Evolutionary conservation across 1,140 invertebrate species (phyloP), one percentile per base, ranked within the genome.

Genomic region (Diprion similis): DNA sequence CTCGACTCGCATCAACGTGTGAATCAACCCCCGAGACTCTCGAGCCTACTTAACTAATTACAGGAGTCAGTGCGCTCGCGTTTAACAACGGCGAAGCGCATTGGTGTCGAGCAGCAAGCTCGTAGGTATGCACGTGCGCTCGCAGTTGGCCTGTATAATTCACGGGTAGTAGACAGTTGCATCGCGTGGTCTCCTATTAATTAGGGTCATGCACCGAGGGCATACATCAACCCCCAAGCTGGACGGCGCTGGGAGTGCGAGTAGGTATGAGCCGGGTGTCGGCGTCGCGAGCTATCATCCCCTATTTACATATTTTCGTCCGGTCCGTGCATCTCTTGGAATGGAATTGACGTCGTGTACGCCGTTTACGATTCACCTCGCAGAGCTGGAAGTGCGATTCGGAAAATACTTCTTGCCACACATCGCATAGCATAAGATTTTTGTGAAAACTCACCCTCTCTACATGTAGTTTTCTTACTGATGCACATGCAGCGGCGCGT

Each of bases 171-270:
- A 73, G 83, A 86, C 83, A 85, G 84, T 86, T 85, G 84, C 84
- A 85, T 85, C 78, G 83, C 84, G 79, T 85, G 81, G 83, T 78
- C 80, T 87, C 81, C 85, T 86, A 84, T 85, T 87, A 87, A 87
- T 87, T 87, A 87, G 82, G 85, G 84, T 87, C 85, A 82, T 86
- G 84, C 82, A 86, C 84, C 82, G 80, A 75, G 79, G 76, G 76
- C 82, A 82, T 86, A 83, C 81, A 86, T 87, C 84, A 87, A 80
- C 66, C 77, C 78, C 76, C 71, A 17, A 71, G 64, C 19, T 71
- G 73, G 71, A 72, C 74, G 24, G 51, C 11, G 51, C 48, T 51
- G 48, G 48, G 10, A 15, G 48, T 51, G 10, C 48, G 9, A 59
- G 51, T 9, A 9, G 4, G 51, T 15, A 17, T 13, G 11, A 13